Conservation (phyloP, 2,113 vertebrate species). For the Nestor notabilis region DNA sequence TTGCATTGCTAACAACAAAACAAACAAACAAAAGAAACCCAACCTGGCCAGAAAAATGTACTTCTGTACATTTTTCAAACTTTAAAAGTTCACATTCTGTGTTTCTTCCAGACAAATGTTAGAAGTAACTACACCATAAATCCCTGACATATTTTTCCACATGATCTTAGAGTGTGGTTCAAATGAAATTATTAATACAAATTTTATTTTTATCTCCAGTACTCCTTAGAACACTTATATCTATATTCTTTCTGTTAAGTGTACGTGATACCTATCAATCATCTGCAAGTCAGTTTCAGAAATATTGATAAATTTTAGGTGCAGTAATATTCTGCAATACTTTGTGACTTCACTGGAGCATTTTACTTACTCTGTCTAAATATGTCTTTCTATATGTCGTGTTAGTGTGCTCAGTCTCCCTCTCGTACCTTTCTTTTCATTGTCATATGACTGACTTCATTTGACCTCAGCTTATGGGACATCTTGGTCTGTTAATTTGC, state of each 20-base stretch:
- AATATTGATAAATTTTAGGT: neutral
- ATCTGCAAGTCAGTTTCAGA: neutral
- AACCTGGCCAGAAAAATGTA: neutral
- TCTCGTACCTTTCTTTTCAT: neutral
- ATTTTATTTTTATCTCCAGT: neutral
- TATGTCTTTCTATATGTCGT: neutral
- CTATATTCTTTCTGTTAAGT: neutral
- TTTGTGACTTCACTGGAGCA: neutral
- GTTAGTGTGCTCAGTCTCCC: neutral
- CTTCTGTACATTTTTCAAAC: neutral
- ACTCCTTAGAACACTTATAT: neutral
- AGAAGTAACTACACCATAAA: neutral
- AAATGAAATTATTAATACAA: neutral
- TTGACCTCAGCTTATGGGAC: neutral
- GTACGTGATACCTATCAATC: neutral
- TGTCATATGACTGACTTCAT: neutral
- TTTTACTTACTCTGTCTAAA: neutral
- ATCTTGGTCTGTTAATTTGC: neutral
- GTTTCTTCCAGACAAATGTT: neutral
- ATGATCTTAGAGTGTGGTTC: neutral
- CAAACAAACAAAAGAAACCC: fast-evolving
- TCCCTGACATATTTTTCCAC: neutral
- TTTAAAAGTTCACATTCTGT: neutral
- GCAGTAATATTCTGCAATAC: neutral
- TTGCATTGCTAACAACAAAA: neutral